These are phyloP conservation scores for Pollenia labialis DNA, from an alignment of 2,888 invertebrate species.

Conservation along the genomic window DNA sequence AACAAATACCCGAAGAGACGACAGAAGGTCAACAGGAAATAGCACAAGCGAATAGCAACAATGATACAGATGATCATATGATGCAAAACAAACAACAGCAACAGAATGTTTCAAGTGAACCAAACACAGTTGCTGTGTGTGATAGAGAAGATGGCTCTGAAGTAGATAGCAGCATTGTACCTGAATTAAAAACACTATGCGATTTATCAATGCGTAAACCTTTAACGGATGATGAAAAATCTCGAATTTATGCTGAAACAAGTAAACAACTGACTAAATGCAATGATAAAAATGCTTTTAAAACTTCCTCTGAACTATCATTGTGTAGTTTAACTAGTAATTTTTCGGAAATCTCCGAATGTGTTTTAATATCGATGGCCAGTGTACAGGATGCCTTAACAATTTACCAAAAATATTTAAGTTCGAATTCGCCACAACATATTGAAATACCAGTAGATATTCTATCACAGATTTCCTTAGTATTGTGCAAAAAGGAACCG, in stretches of 20 bases:
- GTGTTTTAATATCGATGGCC: slow-evolving; percentile 73
- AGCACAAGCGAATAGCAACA: background rate
- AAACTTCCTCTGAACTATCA: slow-evolving; percentile 71
- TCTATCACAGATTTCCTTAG: slow-evolving; percentile 81
- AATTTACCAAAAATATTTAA: slow-evolving; percentile 84
- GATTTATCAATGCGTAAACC: slow-evolving; percentile 83
- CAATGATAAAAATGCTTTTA: slow-evolving; percentile 59
- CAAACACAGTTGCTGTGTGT: slow-evolving; percentile 24
- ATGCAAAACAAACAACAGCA: slow-evolving; percentile 51
- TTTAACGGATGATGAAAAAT: slow-evolving; percentile 84
- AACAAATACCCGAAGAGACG: slow-evolving; percentile 64
- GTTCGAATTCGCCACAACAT: slow-evolving; percentile 79
- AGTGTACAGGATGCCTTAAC: slow-evolving; percentile 83
- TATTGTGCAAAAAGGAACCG: slow-evolving; percentile 78
- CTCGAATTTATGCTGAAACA: slow-evolving; percentile 82
- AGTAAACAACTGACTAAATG: slow-evolving; percentile 78
- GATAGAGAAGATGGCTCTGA: slow-evolving; percentile 61
- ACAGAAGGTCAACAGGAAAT: slow-evolving; percentile 14
- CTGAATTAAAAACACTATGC: slow-evolving; percentile 82
- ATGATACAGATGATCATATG: slow-evolving; percentile 63
- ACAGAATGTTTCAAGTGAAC: slow-evolving; percentile 11
- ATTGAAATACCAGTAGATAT: slow-evolving; percentile 82
- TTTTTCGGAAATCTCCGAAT: slow-evolving; percentile 56
- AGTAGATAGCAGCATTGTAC: slow-evolving; percentile 79
- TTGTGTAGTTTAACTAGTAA: slow-evolving; percentile 69